A percentile compares a stretch with the other conserved stretches of the same genome.
Conservation (phyloP, 2,888 invertebrate species). For the Patella caerulea region DNA sequence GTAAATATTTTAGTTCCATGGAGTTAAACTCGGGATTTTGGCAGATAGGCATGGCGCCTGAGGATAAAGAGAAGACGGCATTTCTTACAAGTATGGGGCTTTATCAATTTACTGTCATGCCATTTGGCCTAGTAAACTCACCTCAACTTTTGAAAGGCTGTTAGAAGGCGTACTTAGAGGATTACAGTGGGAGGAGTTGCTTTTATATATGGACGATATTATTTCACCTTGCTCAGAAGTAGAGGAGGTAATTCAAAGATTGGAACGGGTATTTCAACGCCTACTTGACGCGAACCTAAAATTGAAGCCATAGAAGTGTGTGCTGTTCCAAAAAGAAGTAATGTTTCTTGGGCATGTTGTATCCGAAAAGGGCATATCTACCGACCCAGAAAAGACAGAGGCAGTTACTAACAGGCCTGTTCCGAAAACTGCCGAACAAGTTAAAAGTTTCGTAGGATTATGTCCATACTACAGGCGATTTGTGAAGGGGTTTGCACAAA, state of each 20-base stretch:
- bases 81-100: no score
- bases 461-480: slow-evolving; percentile 9
- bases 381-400: slow-evolving; percentile 14
- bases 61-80: no score
- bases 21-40: no score
- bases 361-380: slow-evolving; percentile 1
- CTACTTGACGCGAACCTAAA: slow-evolving; percentile 9
- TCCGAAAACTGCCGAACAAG: slow-evolving; percentile 3
- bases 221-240: slow-evolving; percentile 28
- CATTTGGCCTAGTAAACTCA: no score
- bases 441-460: slow-evolving; percentile 15
- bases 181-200: no score
- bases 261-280: slow-evolving; percentile 8
- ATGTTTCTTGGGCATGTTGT: slow-evolving; percentile 20
- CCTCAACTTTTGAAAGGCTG: no score
- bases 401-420: background rate
- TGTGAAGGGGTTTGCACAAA: slow-evolving; percentile 13
- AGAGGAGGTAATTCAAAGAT: slow-evolving; percentile 10
- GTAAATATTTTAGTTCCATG: no score
- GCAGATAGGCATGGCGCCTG: no score
- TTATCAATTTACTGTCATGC: no score
- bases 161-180: no score
- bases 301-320: slow-evolving; percentile 11
- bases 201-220: no score
- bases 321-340: slow-evolving; percentile 11